Base-by-base conservation (phyloP, 2,888 invertebrate species). In the Acleris sparsana region DNA sequence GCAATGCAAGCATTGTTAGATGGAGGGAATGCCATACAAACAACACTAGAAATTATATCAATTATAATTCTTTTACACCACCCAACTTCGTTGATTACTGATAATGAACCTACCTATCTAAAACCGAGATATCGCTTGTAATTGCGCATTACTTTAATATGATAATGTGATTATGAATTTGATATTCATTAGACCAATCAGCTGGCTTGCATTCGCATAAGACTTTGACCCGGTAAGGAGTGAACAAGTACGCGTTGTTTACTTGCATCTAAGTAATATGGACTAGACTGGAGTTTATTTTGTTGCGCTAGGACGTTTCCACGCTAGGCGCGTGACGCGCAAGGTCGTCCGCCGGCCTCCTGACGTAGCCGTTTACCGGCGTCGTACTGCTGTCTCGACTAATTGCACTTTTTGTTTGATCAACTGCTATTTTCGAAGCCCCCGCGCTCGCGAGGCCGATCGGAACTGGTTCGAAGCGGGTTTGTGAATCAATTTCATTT, bases 341-440 rank as follows among this genome's bases (percentile, higher is more conserved):
- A 79, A 78, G 79, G 78, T 72, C 77, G 76, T 52, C 53, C 70
- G 69, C 33, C 57, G 68, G 67, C 67, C 69, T 67, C 66, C 68
- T 68, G 67, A 61, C 64, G 69, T 69, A 69, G 70, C 62, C 69
- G 71, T 72, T 56, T 62, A 71, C 71, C 69, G 70, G 65, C 71
- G 70, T 61, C 68, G 71, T 56, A 67, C 64, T 64, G 66, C 70
- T 70, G 72, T 73, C 71, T 57, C 71, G 69, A 75, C 71, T 75
- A 78, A 79, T 78, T 78, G 74, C 76, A 70, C 68, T 75, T 77
- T 82, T 83, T 78, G 76, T 74, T 71, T 73, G 73, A 72, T 67
- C 70, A 68, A 69, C 72, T 74, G 77, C 72, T 76, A 77, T 79
- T 79, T 76, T 75, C 58, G 55, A 61, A 72, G 74, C 69, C 71